Evolutionary conservation across 2,888 invertebrate species (phyloP), one percentile per base, ranked within the genome.

Genomic region (Keiferia lycopersicella): DNA sequence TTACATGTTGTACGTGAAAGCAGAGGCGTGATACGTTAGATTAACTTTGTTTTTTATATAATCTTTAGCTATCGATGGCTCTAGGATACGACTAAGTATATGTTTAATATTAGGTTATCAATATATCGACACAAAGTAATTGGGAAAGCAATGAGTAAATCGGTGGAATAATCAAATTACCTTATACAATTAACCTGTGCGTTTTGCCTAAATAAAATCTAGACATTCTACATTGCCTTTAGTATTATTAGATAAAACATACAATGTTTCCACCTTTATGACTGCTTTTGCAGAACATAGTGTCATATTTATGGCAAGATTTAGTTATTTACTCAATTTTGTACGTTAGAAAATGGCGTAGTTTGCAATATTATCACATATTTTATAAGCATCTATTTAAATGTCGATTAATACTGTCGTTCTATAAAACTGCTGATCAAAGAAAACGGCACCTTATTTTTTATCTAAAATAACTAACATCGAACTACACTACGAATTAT

Each of bases 401-500:
- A 57, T 57, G 58, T 61, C 26, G 34, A 60, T 30, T 63, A 64
- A 65, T 51, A 57, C 62, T 62, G 62, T 53, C 39, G 18, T 53
- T 26, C n/a, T 34, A 30, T 39, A 39, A 63, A 64, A 57, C 71
- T 80, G 78, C 71, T 71, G 74, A 78, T 69, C 73, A 75, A 80
- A 82, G 75, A 79, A 80, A 77, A 75, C 76, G 78, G 84, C 84
- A 84, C 85, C 85, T 85, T 82, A 77, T 77, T 45, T 45, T 41
- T n/a, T 76, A 78, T 73, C 73, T 73, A 74, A 74, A 74, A 75
- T 68, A 73, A 68, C 77, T 77, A 77, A 80, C 76, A 83, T 73
- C 67, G 71, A 76, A 68, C 69, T 76, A 76, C 67, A 38, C 69
- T 64, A 73, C 67, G 65, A 66, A 65, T 66, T 65, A 62, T 63